Base-by-base conservation (phyloP, 2,888 invertebrate species). In the Amphipyra berbera region DNA sequence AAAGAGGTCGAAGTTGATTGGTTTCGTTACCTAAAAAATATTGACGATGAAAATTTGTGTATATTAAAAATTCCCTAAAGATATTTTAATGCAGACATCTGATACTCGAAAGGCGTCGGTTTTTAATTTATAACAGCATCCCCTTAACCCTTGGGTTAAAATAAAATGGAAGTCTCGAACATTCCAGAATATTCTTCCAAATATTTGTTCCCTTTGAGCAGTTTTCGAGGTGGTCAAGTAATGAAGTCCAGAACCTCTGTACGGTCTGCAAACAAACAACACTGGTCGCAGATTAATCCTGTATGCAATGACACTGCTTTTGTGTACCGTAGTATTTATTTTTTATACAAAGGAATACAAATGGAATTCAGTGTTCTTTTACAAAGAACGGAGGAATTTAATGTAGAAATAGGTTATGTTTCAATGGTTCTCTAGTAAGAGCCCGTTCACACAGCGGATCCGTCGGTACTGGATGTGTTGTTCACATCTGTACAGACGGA, bases 281-380 rank as follows among this genome's bases (percentile, higher is more conserved):
- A 73, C 48, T 49, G n/a, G 40, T 48, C 9, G 45, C 13, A 55
- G 37, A 73, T 66, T 76, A 61, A 21, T 21, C 21, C 21, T 21
- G 38, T 54, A 30, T 54, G 44, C 35, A 50, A 59, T n/a, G 53
- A 3, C 35, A 30, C 35, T 21, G 49, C 60, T 68, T 52, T 58
- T 49, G 13, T 21, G 21, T 21, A 21, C 21, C 3, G 21, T 21
- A 21, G 41, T 56, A n/a, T 47, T 15, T 33, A 33, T 70, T 72
- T 15, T 8, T 37, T 37, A 41, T 49, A n/a, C 55, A 73, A 66
- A 68, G 73, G 57, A 66, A 68, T 56, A 57, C 50, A 48, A 68
- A 48, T 68, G 67, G 73, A 21, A 57, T 44, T 66, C 73, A 9
- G 41, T 46, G 47, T 67, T 52, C 50, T 68, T 52, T 66, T n/a